phyloP scores from a whole-genome alignment of 2,113 vertebrate species.

The Steatornis caripensis region DNA sequence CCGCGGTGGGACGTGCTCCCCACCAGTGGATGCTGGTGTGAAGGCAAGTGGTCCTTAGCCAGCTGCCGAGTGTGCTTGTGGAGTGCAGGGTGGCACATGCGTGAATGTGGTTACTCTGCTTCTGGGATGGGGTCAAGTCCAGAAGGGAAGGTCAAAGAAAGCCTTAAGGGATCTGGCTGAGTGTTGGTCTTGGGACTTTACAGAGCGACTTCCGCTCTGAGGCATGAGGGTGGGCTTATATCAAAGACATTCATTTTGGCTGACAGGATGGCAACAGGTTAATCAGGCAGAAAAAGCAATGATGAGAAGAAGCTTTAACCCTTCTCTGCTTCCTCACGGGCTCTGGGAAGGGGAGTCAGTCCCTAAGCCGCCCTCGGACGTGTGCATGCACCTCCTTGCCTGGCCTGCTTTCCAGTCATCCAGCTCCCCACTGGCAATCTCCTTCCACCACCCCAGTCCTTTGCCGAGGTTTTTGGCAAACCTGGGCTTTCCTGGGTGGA shows the following conservation, averaged over 20 bases:
- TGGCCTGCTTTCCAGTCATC: background rate
- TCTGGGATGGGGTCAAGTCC: background rate
- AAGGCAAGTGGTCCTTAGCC: background rate
- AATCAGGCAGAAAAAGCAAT: background rate
- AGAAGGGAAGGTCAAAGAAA: background rate
- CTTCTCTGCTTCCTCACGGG: background rate
- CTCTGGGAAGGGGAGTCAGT: background rate
- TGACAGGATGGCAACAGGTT: background rate
- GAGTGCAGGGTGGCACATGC: rapidly evolving
- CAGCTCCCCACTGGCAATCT: background rate
- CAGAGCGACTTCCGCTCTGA: background rate
- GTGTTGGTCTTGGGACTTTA: background rate
- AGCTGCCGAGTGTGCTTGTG: background rate
- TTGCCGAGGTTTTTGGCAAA: background rate
- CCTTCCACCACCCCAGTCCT: background rate
- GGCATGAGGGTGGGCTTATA: background rate
- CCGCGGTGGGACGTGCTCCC: rapidly evolving
- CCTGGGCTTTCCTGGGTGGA: background rate
- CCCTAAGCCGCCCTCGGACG: background rate
- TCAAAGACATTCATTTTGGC: background rate
- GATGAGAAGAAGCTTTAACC: background rate
- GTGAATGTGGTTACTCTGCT: background rate
- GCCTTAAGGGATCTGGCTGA: background rate
- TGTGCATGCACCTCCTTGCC: background rate
- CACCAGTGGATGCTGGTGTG: background rate